phyloP scores from a whole-genome alignment of 2,797 vertebrate genomes.

The Paramormyrops hopkinsi region DNA sequence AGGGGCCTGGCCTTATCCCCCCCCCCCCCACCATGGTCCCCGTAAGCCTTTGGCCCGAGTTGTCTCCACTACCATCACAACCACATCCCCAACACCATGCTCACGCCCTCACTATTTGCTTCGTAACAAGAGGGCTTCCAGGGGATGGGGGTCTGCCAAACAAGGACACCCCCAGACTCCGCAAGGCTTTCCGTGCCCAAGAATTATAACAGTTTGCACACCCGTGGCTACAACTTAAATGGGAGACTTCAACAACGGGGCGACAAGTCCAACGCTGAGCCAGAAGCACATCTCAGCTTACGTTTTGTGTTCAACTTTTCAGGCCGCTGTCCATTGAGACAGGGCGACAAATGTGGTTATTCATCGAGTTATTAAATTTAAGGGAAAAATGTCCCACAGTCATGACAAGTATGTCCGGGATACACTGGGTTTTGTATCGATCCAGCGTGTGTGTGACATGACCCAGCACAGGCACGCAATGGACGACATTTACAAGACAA shows the following conservation, averaged over 20 bases:
- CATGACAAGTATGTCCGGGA: slow-evolving; percentile 22
- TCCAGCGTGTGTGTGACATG: slow-evolving; percentile 38
- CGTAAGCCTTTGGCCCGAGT: slow-evolving; percentile 41
- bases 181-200: not conserved
- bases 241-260: not conserved
- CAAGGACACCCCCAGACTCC: not conserved
- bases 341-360: slow-evolving; percentile 42
- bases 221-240: not conserved
- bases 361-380: slow-evolving; percentile 49
- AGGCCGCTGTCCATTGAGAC: slow-evolving; percentile 25
- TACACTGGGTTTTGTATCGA: slow-evolving; percentile 37
- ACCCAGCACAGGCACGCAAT: slow-evolving; percentile 23
- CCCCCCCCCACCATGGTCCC: not conserved
- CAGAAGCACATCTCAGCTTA: slow-evolving; percentile 24
- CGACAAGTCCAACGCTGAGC: not conserved
- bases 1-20: not conserved
- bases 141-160: not conserved
- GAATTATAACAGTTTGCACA: not conserved
- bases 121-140: slow-evolving; percentile 14
- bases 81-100: slow-evolving; percentile 39
- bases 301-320: not conserved
- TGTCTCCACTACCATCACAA: slow-evolving; percentile 40
- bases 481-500: not conserved
- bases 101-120: slow-evolving; percentile 33
- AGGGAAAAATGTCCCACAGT: slow-evolving; percentile 30